These are phyloP conservation scores for Bursaphelenchus okinawaensis DNA, from an alignment of 2,888 invertebrate species.

Conservation along the genomic window DNA sequence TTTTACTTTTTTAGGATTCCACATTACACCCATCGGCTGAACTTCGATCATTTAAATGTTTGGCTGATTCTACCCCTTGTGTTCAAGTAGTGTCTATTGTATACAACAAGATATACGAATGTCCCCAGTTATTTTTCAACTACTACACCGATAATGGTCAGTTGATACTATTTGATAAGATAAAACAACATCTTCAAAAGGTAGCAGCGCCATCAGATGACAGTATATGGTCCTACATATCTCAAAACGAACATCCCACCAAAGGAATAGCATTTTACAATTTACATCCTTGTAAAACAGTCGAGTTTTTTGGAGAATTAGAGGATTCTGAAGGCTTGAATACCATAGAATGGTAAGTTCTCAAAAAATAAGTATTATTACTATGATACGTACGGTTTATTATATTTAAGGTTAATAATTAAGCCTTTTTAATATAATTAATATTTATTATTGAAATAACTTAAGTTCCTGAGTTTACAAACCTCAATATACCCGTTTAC, in stretches of 20 bases:
- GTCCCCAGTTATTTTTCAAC: constrained; percentile 49
- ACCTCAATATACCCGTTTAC: too few relatives aligned
- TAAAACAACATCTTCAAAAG: constrained; percentile 7
- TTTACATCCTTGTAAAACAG: constrained; percentile 48
- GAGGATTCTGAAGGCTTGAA: not conserved
- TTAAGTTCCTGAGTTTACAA: too few relatives aligned
- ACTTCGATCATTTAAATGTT: not conserved
- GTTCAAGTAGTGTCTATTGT: constrained; percentile 23
- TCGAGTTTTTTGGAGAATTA: constrained; percentile 25
- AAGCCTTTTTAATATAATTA: too few relatives aligned
- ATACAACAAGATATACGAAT: constrained; percentile 36
- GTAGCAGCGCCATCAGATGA: not conserved
- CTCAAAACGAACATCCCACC: constrained; percentile 35
- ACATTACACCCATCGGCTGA: too few relatives aligned
- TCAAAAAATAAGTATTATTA: too few relatives aligned
- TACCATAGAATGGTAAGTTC: not conserved
- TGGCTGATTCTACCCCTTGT: not conserved
- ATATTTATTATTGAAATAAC: too few relatives aligned
- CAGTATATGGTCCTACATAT: constrained; percentile 13
- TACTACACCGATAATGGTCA: constrained; percentile 28
- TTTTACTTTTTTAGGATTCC: too few relatives aligned
- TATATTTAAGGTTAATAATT: too few relatives aligned
- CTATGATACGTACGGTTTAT: too few relatives aligned
- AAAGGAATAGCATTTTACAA: constrained; percentile 50
- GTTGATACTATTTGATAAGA: constrained; percentile 16